Percentiles rank a stretch among this genome's conserved stretches.
phyloP scores from a whole-genome alignment of 2,113 vertebrate genomes.

The Tetraodon nigroviridis region DNA sequence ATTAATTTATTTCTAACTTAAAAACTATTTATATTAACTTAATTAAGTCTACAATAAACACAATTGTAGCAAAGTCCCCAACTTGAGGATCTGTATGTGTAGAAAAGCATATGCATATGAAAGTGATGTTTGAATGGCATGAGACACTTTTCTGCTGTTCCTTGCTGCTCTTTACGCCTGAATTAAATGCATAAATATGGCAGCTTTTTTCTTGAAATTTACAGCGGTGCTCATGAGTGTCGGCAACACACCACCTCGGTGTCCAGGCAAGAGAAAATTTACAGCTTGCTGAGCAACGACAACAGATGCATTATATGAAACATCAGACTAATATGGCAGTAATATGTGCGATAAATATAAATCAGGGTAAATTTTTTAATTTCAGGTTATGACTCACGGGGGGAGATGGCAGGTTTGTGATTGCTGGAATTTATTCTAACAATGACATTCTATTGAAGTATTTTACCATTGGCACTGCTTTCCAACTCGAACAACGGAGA shows the following conservation, averaged over 20 bases:
- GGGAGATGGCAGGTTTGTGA: background rate
- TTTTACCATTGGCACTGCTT: too few relatives aligned
- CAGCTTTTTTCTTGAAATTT: conserved; percentile 69
- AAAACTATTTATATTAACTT: too few relatives aligned
- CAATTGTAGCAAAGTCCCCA: background rate
- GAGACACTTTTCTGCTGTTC: conserved; percentile 21
- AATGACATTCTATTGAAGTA: too few relatives aligned
- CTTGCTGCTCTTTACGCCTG: conserved; percentile 60
- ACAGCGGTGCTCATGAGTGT: conserved; percentile 9
- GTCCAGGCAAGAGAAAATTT: background rate
- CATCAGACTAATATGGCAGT: conserved; percentile 7
- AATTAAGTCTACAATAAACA: background rate
- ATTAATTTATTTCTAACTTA: too few relatives aligned
- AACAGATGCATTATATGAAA: conserved; percentile 51
- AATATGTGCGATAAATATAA: conserved; percentile 27
- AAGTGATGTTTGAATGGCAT: conserved; percentile 31
- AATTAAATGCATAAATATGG: conserved; percentile 80
- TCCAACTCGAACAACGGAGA: too few relatives aligned
- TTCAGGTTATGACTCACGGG: conserved; percentile 19
- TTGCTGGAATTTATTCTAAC: too few relatives aligned
- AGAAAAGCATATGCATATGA: conserved; percentile 15
- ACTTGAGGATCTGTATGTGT: background rate
- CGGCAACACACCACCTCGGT: conserved; percentile 1
- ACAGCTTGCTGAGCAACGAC: conserved; percentile 4
- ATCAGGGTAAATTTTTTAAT: conserved; percentile 45